Evolutionary conservation across 2,888 invertebrate species (phyloP), one percentile per base, ranked within the genome.

Genomic region (Acronicta alni): DNA sequence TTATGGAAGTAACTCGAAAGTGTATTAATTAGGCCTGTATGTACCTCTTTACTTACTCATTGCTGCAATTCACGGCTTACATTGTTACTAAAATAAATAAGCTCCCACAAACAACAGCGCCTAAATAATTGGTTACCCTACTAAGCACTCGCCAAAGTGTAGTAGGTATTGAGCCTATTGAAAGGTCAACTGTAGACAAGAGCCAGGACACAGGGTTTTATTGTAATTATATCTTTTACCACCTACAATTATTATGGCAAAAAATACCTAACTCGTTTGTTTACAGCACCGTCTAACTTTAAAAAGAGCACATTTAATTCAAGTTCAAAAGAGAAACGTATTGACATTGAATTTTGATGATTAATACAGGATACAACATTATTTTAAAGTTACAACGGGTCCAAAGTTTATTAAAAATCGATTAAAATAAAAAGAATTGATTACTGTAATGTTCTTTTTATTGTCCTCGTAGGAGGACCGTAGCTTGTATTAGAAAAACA

Each of bases 281-380:
- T 17, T 57, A 37, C 39, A 37, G 18, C 26, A 37, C 41, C 12
- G 35, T 15, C 26, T 23, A 16, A 35, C 41, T 1, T 26, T 18
- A 37, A 37, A 56, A 37, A 43, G 41, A 12, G 35, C 17, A 42
- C 41, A 67, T 37, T 72, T 26, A 23, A 23, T 26, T 46, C 38
- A 60, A 72, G 23, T 54, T 67, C 48, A 41, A 75, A 71, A 72
- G 42, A 57, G 54, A 59, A 76, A 53, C 53, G 55, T 32, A 64
- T 41, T 49, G 77, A 14, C 79, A 70, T 65, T 76, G 76, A 76
- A 63, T 66, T 67, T 37, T 42, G 48, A 59, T 73, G 64, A 66
- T 43, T 70, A 70, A 67, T 60, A 72, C 67, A 78, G 74, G 77
- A 78, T 78, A 76, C 55, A 32, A 56, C 1, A 20, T 35, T 47